Evolutionary conservation across 2,888 invertebrate species (phyloP).

Genomic region (Drosophila anomelani): DNA sequence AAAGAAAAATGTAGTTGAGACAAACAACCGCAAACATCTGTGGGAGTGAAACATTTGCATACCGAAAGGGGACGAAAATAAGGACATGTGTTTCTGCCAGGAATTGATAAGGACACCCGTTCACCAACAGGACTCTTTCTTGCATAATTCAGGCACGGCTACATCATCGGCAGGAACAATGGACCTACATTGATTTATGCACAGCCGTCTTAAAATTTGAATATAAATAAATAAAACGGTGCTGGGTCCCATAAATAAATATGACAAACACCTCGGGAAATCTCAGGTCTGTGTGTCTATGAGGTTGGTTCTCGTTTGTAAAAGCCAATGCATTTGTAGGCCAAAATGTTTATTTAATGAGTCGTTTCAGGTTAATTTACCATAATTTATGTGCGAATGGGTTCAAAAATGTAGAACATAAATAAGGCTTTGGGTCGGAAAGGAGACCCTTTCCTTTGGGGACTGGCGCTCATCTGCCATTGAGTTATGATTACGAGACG

Average conservation of each 20-base stretch:
- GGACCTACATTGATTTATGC: slow-evolving; percentile 49
- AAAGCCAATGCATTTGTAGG: slow-evolving; percentile 20
- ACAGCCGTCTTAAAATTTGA: slow-evolving; percentile 54
- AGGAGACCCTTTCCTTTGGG: slow-evolving; percentile 9
- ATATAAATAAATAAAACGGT: slow-evolving; percentile 51
- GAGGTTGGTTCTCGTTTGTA: not conserved
- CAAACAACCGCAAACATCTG: slow-evolving; percentile 59
- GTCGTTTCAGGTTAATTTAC: slow-evolving; percentile 31
- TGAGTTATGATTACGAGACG: slow-evolving; percentile 31
- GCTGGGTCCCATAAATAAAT: slow-evolving; percentile 50
- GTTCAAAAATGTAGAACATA: slow-evolving; percentile 23
- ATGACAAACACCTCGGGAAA: slow-evolving; percentile 30
- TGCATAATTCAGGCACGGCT: slow-evolving; percentile 46
- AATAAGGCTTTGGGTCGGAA: slow-evolving; percentile 21
- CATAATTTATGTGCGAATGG: slow-evolving; percentile 38
- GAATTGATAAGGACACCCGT: slow-evolving; percentile 42
- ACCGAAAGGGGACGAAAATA: slow-evolving; percentile 25
- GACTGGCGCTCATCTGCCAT: slow-evolving; percentile 17
- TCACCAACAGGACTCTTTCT: slow-evolving; percentile 8
- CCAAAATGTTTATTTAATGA: slow-evolving; percentile 52
- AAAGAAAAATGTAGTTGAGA: slow-evolving; percentile 26
- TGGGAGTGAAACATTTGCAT: slow-evolving; percentile 36
- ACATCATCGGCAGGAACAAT: slow-evolving; percentile 31
- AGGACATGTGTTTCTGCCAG: slow-evolving; percentile 58
- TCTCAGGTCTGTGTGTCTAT: slow-evolving; percentile 25